Evolutionary conservation across 2,888 invertebrate species (phyloP).

Genomic region (Epinotia ramella): DNA sequence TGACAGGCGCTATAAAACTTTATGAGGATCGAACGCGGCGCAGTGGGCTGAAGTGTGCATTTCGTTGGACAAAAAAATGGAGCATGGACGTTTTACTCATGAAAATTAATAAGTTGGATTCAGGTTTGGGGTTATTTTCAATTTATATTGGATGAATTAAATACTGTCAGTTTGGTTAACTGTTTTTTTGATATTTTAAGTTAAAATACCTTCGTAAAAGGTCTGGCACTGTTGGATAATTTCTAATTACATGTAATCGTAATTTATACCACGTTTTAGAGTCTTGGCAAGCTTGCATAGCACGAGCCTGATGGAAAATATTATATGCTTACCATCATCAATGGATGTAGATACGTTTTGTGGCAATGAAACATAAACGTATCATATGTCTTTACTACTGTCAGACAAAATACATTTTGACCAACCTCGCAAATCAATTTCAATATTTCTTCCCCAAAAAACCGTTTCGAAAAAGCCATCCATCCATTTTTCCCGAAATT

Average conservation of each 20-base stretch:
- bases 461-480: slow-evolving; percentile 56
- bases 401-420: slow-evolving; percentile 3
- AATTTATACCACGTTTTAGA: too few relatives aligned
- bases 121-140: slow-evolving; percentile 46
- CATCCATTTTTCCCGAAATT: slow-evolving; percentile 70
- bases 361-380: too few relatives aligned
- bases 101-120: slow-evolving; percentile 72
- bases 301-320: too few relatives aligned
- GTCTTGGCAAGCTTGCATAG: too few relatives aligned
- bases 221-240: too few relatives aligned
- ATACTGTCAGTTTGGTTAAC: not conserved
- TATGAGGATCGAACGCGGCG: slow-evolving; percentile 64
- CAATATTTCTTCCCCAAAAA: slow-evolving; percentile 68
- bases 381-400: not conserved
- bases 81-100: slow-evolving; percentile 67
- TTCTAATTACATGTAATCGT: too few relatives aligned
- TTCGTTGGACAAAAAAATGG: slow-evolving; percentile 66
- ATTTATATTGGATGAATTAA: slow-evolving; percentile 26
- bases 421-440: slow-evolving; percentile 54
- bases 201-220: not conserved
- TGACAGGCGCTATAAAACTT: slow-evolving; percentile 67
- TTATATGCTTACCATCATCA: too few relatives aligned
- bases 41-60: slow-evolving; percentile 52
- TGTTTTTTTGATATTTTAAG: slow-evolving; percentile 1
- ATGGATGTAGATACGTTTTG: too few relatives aligned